Evolutionary conservation across 2,797 vertebrate species (phyloP).

Genomic region (Calcarius lapponicus): DNA sequence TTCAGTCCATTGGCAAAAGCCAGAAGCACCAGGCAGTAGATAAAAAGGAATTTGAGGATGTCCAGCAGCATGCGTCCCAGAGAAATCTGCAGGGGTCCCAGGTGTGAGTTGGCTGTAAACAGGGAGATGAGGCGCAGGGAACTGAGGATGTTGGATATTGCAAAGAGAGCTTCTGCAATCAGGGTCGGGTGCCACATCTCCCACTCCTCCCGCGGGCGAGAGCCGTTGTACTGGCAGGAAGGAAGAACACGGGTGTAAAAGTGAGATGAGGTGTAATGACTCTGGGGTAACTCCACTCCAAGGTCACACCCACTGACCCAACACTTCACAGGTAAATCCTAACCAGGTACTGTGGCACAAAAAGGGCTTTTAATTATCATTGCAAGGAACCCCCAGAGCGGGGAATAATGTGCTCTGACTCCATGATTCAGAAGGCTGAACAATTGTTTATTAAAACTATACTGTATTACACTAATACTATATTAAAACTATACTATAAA

Average conservation of each 20-base stretch:
- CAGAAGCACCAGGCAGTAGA: conserved; percentile 96
- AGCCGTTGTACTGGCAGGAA: conserved; percentile 89
- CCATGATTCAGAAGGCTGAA: not conserved
- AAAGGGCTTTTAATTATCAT: not conserved
- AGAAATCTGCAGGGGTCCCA: conserved; percentile 96
- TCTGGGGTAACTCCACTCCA: not conserved
- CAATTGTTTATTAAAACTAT: not conserved
- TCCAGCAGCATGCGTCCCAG: conserved; percentile 98
- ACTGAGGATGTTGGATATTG: conserved; percentile 98
- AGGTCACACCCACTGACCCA: not conserved
- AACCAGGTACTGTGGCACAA: not conserved
- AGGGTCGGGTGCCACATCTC: conserved; percentile 99
- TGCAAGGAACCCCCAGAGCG: not conserved
- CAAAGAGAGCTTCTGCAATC: conserved; percentile 96
- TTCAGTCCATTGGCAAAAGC: conserved; percentile 97
- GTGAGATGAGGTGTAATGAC: not conserved
- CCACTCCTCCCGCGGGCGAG: conserved; percentile 95
- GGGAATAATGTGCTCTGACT: not conserved
- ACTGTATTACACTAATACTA: not conserved
- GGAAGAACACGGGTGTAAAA: conserved; percentile 30
- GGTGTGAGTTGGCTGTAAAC: conserved; percentile 98
- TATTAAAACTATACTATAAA: too few species aligned
- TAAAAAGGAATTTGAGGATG: conserved; percentile 99
- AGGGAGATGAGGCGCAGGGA: conserved; percentile 96
- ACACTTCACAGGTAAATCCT: not conserved